Evolutionary conservation across 2,113 vertebrate genomes (phyloP).

Genomic region (Oreocharis arfaki): DNA sequence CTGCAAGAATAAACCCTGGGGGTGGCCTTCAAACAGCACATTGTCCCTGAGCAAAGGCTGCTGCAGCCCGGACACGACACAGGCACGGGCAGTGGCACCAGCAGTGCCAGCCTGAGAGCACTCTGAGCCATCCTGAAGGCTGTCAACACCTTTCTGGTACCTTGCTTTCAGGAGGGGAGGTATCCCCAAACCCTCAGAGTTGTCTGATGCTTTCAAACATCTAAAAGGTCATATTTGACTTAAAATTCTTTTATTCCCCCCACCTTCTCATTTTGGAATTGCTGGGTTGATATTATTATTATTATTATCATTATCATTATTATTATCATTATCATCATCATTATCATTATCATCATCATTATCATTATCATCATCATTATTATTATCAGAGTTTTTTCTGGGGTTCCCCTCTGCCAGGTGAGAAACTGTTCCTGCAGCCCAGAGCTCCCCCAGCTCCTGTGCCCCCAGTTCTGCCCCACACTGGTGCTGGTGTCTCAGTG

Average conservation of each 20-base stretch:
- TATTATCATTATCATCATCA: too few relatives aligned
- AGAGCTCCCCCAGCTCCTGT: neutral
- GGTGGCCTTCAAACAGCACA: neutral
- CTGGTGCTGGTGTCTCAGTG: neutral
- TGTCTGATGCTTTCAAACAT: neutral
- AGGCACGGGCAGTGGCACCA: neutral
- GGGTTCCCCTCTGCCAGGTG: neutral
- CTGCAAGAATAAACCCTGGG: neutral
- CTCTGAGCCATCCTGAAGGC: neutral
- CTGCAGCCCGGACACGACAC: fast-evolving
- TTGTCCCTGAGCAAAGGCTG: neutral
- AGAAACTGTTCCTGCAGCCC: neutral
- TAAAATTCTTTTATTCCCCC: neutral
- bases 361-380: too few relatives aligned
- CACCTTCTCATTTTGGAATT: neutral
- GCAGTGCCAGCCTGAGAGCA: neutral
- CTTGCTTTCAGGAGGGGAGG: neutral
- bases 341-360: neutral
- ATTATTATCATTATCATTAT: too few relatives aligned
- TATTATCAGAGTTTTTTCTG: neutral
- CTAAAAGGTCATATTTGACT: neutral
- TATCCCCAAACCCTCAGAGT: neutral
- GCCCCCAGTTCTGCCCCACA: neutral
- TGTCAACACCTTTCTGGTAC: neutral
- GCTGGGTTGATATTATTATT: neutral